phyloP scores from a whole-genome alignment of 2,888 invertebrate genomes.

The Andricus curvator region DNA sequence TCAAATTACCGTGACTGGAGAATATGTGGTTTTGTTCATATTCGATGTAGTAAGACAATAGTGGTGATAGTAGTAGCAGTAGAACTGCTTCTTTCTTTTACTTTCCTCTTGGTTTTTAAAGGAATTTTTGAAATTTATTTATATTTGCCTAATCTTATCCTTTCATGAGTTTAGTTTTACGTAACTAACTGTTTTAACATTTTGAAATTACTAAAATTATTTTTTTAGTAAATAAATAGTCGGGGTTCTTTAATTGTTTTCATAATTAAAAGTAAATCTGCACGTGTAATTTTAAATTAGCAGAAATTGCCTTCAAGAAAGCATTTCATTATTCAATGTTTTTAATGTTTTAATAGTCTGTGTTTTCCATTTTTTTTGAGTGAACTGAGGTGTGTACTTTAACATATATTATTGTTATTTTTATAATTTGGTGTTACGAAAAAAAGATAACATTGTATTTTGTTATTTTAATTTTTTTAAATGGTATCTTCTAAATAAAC shows the following conservation, averaged over 20 bases:
- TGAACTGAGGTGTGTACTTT: not conserved
- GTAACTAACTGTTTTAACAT: conserved; percentile 34
- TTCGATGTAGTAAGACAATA: not conserved
- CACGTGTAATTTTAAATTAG: not conserved
- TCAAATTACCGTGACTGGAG: not conserved
- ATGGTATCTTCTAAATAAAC: not conserved
- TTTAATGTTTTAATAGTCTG: not conserved
- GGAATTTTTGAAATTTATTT: conserved; percentile 41
- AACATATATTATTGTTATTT: not conserved
- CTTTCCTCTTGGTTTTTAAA: conserved; percentile 17
- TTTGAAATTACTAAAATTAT: conserved; percentile 15
- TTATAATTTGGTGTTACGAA: not conserved
- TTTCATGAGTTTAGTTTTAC: conserved; percentile 6
- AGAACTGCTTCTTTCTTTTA: conserved; percentile 39
- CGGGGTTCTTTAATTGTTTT: not conserved
- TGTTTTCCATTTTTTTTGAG: not conserved
- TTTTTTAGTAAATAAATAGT: not conserved
- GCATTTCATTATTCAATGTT: not conserved
- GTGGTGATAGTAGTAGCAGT: conserved; percentile 21
- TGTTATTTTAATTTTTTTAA: too few species aligned
- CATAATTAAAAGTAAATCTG: not conserved
- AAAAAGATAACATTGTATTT: too few species aligned
- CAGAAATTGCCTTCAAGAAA: not conserved
- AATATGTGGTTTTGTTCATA: conserved; percentile 20
- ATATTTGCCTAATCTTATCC: conserved; percentile 41